These are phyloP conservation scores for Epinotia brunnichana DNA, from an alignment of 2,888 invertebrate genomes.

Conservation along the genomic window DNA sequence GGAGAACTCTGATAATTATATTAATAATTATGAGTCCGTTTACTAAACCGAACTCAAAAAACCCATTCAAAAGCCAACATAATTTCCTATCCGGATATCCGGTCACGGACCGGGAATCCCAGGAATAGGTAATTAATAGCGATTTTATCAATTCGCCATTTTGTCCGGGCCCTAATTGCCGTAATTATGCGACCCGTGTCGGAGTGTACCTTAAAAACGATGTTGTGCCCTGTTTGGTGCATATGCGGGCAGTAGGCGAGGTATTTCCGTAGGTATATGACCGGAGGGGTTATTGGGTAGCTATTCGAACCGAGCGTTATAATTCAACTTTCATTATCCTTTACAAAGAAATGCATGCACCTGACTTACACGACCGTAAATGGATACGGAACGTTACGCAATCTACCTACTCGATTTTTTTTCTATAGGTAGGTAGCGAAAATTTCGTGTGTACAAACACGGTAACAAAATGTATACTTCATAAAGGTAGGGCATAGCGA, in stretches of 20 bases:
- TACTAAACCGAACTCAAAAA: neutral
- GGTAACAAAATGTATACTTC: no score
- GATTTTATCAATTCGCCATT: slow-evolving; percentile 45
- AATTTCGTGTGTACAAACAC: no score
- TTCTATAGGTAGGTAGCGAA: no score
- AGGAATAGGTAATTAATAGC: slow-evolving; percentile 39
- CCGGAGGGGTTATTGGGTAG: no score
- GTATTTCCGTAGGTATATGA: no score
- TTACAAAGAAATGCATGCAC: no score
- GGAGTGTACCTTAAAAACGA: slow-evolving; percentile 41
- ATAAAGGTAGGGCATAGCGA: no score
- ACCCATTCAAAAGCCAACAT: neutral
- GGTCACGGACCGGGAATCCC: slow-evolving; percentile 6
- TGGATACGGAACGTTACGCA: no score
- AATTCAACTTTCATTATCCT: no score
- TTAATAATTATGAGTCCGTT: neutral
- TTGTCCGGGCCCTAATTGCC: slow-evolving; percentile 41
- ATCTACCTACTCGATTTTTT: no score
- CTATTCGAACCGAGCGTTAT: no score
- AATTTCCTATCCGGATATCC: slow-evolving; percentile 15
- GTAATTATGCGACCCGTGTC: slow-evolving; percentile 45
- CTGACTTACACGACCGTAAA: no score
- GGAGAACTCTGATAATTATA: neutral
- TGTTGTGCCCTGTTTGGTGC: slow-evolving; percentile 3
- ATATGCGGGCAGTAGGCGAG: neutral